Percentiles rank a stretch among this genome's conserved stretches.
phyloP scores from a whole-genome alignment of 2,797 vertebrate species.

The Oophaga sylvatica region DNA sequence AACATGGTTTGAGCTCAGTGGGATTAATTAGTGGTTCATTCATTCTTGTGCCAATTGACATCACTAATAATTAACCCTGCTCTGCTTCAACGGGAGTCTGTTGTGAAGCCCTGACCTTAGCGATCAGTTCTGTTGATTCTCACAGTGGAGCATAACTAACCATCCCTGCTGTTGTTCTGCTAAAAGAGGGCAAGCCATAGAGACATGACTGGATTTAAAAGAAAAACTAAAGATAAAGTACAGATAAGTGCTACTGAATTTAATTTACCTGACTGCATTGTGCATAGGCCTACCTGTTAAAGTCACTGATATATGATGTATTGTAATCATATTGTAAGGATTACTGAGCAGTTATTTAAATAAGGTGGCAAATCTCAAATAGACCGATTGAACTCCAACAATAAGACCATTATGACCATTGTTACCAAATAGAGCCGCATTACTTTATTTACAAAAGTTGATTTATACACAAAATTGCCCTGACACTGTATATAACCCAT shows the following conservation, averaged over 20 bases:
- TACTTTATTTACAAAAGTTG: too few relatives aligned
- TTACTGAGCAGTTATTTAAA: too few relatives aligned
- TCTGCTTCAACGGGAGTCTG: background rate
- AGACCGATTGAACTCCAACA: too few relatives aligned
- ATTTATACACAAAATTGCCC: too few relatives aligned
- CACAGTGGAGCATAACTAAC: background rate
- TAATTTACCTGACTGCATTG: background rate
- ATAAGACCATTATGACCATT: too few relatives aligned
- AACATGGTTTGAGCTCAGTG: background rate
- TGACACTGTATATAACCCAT: too few relatives aligned
- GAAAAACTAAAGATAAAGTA: background rate
- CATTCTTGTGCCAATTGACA: background rate
- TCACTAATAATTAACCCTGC: background rate
- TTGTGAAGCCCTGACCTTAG: background rate
- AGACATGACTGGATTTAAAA: background rate
- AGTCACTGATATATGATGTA: too few relatives aligned
- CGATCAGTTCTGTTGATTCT: background rate
- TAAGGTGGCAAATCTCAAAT: too few relatives aligned
- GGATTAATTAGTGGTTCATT: conserved; percentile 10
- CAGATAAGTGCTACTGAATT: background rate
- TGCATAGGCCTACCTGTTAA: background rate
- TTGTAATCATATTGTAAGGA: too few relatives aligned
- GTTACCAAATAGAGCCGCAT: too few relatives aligned
- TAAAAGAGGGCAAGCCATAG: background rate
- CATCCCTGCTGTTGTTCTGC: background rate